Base-by-base conservation (phyloP, 2,797 vertebrate genomes). In the Hemitrygon akajei region DNA sequence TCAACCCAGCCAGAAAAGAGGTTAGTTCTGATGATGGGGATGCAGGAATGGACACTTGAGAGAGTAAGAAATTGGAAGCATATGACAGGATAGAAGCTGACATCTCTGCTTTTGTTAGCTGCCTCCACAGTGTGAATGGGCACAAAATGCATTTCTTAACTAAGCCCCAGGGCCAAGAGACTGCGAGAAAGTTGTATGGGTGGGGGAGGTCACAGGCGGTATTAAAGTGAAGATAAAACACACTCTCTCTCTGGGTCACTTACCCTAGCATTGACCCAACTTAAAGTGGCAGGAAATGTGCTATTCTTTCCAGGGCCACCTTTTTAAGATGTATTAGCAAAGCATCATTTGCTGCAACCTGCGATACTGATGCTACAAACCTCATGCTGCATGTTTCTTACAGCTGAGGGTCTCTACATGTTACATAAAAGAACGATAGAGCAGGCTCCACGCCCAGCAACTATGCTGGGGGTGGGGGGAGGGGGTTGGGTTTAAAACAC, bases 1-100 rank as follows among this genome's bases (percentile, higher is more conserved):
- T 98, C 76, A 95, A 98, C 63, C 97, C 97, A 0, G 40, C 96
- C 11, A 95, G 96, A 94, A 98, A 97, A 95, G 98, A 99, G 97
- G 98, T 98, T 81, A 94, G 96, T 75, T 6, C 75, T 63, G 40
- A 82, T 82, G 6, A 27, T 27, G 25, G 73, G 12, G 75, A 76
- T 76, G 6, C 9, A 25, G 80, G 80, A 20, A 56, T 82, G 80
- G 80, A 27, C 40, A 47, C 37, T 22, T 56, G 47, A n/a, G 47
- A 47, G 20, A 25, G 81, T 84, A 58, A 58, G 47, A 47, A 40
- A 84, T 40, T 58, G 25, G 58, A 27, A 25, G 81, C 47, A 58
- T 40, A 84, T 84, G 25, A 22, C 6, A 58, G 20, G 81, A 27
- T 10, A 58, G 47, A 22, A 82, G 80, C 20, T 82, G 80, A 11